Base-by-base conservation (phyloP, 2,888 invertebrate genomes). In the Encarsia formosa region DNA sequence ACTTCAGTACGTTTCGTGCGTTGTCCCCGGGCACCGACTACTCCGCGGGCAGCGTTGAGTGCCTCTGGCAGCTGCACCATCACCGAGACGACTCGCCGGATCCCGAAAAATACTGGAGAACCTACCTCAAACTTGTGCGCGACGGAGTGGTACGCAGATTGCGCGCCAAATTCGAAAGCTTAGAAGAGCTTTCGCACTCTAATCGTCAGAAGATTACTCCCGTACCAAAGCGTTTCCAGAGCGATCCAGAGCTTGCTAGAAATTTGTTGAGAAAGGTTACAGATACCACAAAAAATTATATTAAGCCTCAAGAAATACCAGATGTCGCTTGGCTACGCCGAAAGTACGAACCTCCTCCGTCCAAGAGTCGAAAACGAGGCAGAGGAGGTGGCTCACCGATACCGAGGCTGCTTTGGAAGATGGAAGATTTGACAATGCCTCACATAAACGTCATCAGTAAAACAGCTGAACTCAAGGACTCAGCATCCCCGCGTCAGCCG, bases 381-480 rank as follows among this genome's bases (percentile, higher is more conserved):
- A 6, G 56, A 26, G 70, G 75, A 32, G 67, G 77, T 16, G 76
- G 77, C n/a, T 82, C 86, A 1, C 87, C 73, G 13, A 83, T 87
- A 43, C 82, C 82, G 8, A 77, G 81, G 32, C 75, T 81, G 29
- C 82, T 84, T 1, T 75, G 87, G 26, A 78, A 82, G 29, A 77
- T 81, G 1, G 83, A 83, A 49, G 86, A 89, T 66, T 80, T 89
- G 13, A 84, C 84, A 58, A 91, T 91, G 90, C 91, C 91, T 0
- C 90, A 88, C 65, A 91, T 91, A 60, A 90, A 91, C 64, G 84
- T 91, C n/a, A 92, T 91, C 63, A 91, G 91, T 62, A 91, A 91
- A 75, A 81, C 88, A 49, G 91, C 90, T 0, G 79, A 83, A 1
- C 74, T 88, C 26, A 70, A 72, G 50, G 69, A 68, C 3, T 60